Conservation (phyloP, 2,888 invertebrate genomes). For the Volucella inflata region DNA sequence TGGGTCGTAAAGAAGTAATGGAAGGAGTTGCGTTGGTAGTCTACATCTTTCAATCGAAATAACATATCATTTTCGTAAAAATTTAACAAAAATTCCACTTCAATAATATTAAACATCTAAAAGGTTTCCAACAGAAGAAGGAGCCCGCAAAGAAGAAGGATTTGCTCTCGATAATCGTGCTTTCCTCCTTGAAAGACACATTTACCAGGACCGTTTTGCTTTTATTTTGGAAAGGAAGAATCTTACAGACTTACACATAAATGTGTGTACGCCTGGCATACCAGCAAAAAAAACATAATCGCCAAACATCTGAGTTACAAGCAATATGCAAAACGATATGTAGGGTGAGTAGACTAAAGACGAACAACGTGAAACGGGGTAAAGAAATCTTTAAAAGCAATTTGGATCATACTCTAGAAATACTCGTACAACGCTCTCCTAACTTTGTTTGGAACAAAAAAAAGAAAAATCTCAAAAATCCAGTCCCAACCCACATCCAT, state of each 20-base stretch:
- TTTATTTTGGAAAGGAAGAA: not conserved
- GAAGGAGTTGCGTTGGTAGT: not conserved
- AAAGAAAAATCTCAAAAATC: slow-evolving; percentile 7
- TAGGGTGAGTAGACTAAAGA: not conserved
- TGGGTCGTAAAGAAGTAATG: not conserved
- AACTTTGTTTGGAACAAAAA: slow-evolving; percentile 10
- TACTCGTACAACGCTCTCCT: slow-evolving; percentile 26
- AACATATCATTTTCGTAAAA: slow-evolving; percentile 29
- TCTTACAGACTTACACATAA: slow-evolving; percentile 3
- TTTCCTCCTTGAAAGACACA: not conserved
- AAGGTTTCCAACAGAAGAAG: not conserved
- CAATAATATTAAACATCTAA: slow-evolving; percentile 49
- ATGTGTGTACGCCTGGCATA: slow-evolving; percentile 3
- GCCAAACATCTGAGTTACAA: slow-evolving; percentile 36
- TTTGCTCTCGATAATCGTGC: slow-evolving; percentile 23
- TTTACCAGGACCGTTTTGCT: slow-evolving; percentile 15
- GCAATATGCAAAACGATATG: slow-evolving; percentile 17
- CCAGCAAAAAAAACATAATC: slow-evolving; percentile 24
- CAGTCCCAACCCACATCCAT: slow-evolving; percentile 50
- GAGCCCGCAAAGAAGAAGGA: slow-evolving; percentile 14
- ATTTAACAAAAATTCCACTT: slow-evolving; percentile 32
- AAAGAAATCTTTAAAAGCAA: slow-evolving; percentile 41
- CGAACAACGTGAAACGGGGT: not conserved
- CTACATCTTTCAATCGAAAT: slow-evolving; percentile 38
- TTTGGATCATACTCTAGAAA: slow-evolving; percentile 40